These are phyloP conservation scores for Apis dorsata DNA, from an alignment of 1,140 invertebrate species.

Conservation along the genomic window DNA sequence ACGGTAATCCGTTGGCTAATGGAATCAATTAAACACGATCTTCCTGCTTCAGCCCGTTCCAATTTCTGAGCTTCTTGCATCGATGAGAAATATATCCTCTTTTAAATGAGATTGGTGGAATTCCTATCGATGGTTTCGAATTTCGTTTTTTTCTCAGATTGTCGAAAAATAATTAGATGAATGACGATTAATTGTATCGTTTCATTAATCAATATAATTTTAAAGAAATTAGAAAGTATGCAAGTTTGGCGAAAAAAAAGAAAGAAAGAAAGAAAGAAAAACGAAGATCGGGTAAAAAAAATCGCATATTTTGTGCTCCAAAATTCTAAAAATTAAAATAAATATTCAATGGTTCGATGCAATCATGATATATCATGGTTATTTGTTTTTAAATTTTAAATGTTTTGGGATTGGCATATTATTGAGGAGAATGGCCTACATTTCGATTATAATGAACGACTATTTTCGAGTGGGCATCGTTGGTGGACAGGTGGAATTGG, in stretches of 20 bases:
- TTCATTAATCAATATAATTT: too few species aligned
- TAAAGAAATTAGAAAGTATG: too few species aligned
- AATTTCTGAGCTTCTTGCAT: conserved; percentile 4
- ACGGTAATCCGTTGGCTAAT: conserved; percentile 29
- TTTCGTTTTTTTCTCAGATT: background rate
- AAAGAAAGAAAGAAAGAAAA: too few species aligned
- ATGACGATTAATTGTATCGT: too few species aligned
- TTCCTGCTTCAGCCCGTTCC: background rate
- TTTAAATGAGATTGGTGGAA: background rate
- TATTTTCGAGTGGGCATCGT: background rate
- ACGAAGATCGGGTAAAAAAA: too few species aligned
- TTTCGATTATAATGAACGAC: background rate
- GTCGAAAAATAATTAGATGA: too few species aligned
- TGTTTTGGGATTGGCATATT: background rate
- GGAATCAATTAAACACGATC: conserved; percentile 34
- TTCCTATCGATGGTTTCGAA: background rate
- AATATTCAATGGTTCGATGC: too few species aligned
- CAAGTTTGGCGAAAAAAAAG: too few species aligned
- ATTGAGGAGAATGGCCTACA: background rate
- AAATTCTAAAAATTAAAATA: too few species aligned
- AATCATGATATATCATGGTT: too few species aligned
- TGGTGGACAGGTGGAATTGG: conserved; percentile 2
- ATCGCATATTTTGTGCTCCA: too few species aligned
- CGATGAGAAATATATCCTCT: background rate
- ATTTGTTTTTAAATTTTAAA: background rate